Percentiles rank a stretch among this genome's conserved stretches.
Evolutionary conservation across 2,797 vertebrate genomes (phyloP).

Genomic region (Chelmon rostratus): DNA sequence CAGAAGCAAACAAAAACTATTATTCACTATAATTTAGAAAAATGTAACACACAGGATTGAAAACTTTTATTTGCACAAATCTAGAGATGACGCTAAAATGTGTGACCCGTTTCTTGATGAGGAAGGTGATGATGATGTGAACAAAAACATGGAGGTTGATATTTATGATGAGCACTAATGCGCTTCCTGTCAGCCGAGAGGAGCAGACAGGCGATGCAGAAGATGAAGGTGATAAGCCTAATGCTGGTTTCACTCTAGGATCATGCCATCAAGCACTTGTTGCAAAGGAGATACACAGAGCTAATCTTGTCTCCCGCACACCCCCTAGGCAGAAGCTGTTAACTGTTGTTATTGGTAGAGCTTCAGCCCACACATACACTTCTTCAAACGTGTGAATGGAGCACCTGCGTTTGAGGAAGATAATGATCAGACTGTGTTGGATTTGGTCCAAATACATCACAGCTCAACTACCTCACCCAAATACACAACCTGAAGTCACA

Average conservation of each 20-base stretch:
- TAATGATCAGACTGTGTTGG: constrained; percentile 5
- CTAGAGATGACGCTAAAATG: not conserved
- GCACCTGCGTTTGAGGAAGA: constrained; percentile 12
- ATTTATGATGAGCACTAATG: not conserved
- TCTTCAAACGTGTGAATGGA: not conserved
- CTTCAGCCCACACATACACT: constrained; percentile 26
- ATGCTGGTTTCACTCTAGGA: constrained; percentile 20
- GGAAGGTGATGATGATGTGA: not conserved
- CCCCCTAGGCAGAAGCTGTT: not conserved
- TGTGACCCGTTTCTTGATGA: no score
- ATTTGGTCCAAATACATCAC: constrained; percentile 43
- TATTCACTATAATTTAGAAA: no score
- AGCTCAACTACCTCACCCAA: constrained; percentile 29
- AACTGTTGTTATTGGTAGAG: not conserved
- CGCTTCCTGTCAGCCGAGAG: not conserved
- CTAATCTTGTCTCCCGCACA: not conserved
- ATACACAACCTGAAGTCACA: constrained; percentile 31
- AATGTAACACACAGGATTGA: not conserved
- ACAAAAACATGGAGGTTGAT: not conserved
- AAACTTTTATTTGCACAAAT: not conserved
- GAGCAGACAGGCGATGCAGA: not conserved
- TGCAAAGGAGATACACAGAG: constrained; percentile 2
- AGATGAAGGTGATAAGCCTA: no score
- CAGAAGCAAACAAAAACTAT: constrained; percentile 2
- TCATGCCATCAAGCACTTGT: constrained; percentile 24